These are phyloP conservation scores for Bambusicola thoracicus DNA, from an alignment of 2,113 vertebrate species.

Conservation along the genomic window DNA sequence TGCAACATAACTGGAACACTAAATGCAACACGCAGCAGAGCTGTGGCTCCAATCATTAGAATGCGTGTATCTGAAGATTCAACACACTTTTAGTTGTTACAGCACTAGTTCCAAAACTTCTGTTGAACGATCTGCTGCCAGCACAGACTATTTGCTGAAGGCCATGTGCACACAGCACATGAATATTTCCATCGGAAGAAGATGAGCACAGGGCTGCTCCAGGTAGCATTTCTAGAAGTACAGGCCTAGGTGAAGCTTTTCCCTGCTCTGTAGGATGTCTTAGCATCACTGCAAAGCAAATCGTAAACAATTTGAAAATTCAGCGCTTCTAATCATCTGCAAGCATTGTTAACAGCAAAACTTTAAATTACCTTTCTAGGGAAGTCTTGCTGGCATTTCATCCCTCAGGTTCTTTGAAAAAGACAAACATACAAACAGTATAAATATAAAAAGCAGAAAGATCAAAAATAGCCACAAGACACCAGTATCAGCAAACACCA, in stretches of 20 bases:
- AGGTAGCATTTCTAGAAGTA: background rate
- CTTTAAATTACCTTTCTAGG: background rate
- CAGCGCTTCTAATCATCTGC: background rate
- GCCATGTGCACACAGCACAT: background rate
- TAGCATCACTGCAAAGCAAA: fast-evolving
- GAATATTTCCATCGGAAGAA: background rate
- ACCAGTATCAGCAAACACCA: background rate
- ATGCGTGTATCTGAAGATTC: background rate
- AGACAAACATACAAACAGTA: background rate
- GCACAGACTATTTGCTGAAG: background rate
- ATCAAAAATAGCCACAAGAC: background rate
- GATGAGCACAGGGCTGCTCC: background rate
- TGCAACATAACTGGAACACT: background rate
- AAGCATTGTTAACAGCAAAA: background rate
- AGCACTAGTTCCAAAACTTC: background rate
- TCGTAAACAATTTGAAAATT: background rate
- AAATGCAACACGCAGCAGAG: background rate
- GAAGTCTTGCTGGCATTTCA: background rate
- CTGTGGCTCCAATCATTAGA: background rate
- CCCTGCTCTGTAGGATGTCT: background rate
- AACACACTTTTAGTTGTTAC: background rate
- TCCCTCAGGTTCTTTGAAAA: background rate
- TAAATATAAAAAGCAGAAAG: background rate
- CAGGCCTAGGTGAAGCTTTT: background rate
- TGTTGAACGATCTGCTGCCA: background rate